Evolutionary conservation across 2,113 vertebrate species (phyloP).

Genomic region (Copsychus sechellarum): DNA sequence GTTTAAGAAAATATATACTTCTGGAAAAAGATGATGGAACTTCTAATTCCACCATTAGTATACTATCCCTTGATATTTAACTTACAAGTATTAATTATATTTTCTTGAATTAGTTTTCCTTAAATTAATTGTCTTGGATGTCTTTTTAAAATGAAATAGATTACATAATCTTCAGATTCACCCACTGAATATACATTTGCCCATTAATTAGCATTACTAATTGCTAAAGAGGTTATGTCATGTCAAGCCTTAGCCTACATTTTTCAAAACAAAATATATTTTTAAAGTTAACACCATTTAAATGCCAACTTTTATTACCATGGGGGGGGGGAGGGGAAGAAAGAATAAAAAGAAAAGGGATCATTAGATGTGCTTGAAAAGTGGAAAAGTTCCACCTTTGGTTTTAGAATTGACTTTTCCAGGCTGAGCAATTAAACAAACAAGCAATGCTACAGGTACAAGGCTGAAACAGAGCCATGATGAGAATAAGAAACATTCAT

Average conservation of each 20-base stretch:
- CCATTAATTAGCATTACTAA: background rate
- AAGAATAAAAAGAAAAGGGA: background rate
- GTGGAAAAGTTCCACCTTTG: background rate
- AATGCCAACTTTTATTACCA: background rate
- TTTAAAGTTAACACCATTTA: background rate
- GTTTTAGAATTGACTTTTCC: background rate
- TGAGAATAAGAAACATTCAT: background rate
- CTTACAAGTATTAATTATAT: background rate
- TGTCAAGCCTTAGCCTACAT: background rate
- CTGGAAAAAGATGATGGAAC: background rate
- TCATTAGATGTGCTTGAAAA: background rate
- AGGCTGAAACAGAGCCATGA: background rate
- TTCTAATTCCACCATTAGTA: background rate
- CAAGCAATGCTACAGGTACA: background rate
- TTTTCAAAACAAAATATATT: background rate
- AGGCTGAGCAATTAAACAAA: background rate
- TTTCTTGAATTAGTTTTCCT: background rate
- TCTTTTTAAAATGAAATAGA: background rate
- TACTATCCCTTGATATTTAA: background rate
- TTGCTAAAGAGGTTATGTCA: background rate
- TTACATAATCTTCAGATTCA: background rate
- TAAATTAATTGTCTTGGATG: too few relatives aligned
- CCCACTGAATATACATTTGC: background rate
- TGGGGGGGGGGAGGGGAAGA: fast-evolving
- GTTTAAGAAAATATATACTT: background rate